A percentile compares a stretch with the other conserved stretches of the same genome.
These are phyloP conservation scores for Pristionchus fissidentatus DNA, from an alignment of 2,888 invertebrate genomes.

Conservation along the genomic window DNA sequence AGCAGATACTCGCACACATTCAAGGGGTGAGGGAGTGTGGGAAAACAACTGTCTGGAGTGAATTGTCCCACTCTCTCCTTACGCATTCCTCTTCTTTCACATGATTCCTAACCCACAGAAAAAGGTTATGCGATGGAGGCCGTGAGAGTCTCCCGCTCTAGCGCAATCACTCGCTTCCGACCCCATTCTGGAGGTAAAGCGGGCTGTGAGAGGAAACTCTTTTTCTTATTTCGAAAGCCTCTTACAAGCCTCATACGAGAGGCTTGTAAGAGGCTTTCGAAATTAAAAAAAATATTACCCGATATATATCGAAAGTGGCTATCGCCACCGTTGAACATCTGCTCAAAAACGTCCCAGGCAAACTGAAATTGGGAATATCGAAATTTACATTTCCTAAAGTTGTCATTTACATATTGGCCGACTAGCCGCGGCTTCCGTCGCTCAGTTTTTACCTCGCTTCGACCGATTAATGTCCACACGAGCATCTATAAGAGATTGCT, in stretches of 20 bases:
- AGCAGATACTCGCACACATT: no score
- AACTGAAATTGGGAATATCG: background rate
- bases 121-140: no score
- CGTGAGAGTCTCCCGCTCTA: no score
- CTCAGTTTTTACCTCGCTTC: background rate
- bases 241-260: background rate
- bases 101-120: no score
- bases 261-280: background rate
- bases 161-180: no score
- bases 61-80: no score
- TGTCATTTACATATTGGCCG: background rate
- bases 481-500: no score
- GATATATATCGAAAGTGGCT: background rate
- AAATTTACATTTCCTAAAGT: background rate
- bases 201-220: background rate
- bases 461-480: background rate
- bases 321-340: background rate
- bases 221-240: background rate
- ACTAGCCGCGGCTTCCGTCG: background rate
- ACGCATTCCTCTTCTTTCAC: no score
- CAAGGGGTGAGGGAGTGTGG: no score
- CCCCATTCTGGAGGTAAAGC: no score
- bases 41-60: no score
- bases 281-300: background rate
- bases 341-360: slow-evolving; percentile 7